These are phyloP conservation scores for Phrynocephalus forsythii DNA, from an alignment of 2,797 vertebrate species.

Conservation along the genomic window DNA sequence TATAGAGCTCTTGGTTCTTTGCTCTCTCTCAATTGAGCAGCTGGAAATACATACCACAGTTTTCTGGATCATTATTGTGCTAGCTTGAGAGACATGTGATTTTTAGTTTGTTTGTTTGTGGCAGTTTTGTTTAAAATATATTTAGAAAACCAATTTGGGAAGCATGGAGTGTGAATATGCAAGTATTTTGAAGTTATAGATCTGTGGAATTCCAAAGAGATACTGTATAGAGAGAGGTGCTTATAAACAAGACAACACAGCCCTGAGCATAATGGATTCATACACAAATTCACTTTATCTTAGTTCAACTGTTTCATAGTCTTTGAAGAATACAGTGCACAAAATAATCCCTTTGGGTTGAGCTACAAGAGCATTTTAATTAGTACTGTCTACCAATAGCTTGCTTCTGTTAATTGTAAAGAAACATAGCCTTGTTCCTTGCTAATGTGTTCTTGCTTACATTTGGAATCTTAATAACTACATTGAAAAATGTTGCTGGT, in stretches of 20 bases:
- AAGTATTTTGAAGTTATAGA: neutral
- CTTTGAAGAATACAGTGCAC: neutral
- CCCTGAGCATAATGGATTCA: neutral
- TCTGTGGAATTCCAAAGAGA: neutral
- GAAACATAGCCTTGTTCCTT: neutral
- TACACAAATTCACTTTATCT: neutral
- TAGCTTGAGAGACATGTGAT: neutral
- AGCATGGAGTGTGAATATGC: neutral
- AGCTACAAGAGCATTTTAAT: neutral
- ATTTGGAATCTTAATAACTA: neutral
- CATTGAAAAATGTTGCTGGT: neutral
- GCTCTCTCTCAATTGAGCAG: neutral
- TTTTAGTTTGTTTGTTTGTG: neutral
- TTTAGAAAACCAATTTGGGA: neutral
- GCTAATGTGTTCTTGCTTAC: neutral
- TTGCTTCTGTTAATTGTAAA: constrained; percentile 9
- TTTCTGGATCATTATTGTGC: neutral
- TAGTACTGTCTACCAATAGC: neutral
- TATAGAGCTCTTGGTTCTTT: neutral
- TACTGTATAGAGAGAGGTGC: neutral
- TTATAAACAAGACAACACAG: neutral
- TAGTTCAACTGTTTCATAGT: neutral
- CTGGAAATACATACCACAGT: neutral
- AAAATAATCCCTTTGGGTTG: neutral
- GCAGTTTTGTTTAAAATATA: neutral